Conservation (phyloP, 2,113 vertebrate species). For the Emydura subglobosa region DNA sequence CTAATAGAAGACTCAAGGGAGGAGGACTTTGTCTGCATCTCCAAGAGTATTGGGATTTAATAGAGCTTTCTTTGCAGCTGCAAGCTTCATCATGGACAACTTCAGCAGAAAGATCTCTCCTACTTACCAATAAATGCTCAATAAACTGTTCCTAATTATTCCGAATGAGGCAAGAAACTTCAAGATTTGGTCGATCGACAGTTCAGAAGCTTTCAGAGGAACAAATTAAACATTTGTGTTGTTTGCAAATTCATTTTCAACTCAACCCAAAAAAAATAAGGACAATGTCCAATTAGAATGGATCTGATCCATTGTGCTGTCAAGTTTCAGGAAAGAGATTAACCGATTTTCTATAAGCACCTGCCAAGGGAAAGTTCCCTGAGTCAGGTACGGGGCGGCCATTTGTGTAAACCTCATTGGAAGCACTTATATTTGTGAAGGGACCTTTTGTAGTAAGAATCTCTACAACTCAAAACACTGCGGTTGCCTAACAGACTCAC, state of each 20-base stretch:
- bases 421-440: not conserved
- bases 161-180: not conserved
- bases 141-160: conserved; percentile 16
- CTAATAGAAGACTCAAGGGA: conserved; percentile 31
- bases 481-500: not conserved
- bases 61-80: conserved; percentile 55
- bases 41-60: conserved; percentile 46
- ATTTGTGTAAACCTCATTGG: conserved; percentile 15
- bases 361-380: not conserved
- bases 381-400: not conserved
- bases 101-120: conserved; percentile 37
- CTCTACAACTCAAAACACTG: not conserved
- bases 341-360: conserved; percentile 15
- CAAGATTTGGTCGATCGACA: conserved; percentile 48
- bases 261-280: conserved; percentile 5
- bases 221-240: not conserved
- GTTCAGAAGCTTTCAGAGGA: not conserved
- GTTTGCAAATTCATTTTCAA: conserved; percentile 26
- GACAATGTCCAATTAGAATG: conserved; percentile 18
- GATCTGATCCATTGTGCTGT: not conserved
- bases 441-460: not conserved
- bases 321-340: not conserved
- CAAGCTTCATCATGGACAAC: conserved; percentile 54
- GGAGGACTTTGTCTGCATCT: conserved; percentile 43
- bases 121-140: conserved; percentile 54